These are phyloP conservation scores for Rhagium mordax DNA, from an alignment of 2,888 invertebrate species.

Conservation along the genomic window DNA sequence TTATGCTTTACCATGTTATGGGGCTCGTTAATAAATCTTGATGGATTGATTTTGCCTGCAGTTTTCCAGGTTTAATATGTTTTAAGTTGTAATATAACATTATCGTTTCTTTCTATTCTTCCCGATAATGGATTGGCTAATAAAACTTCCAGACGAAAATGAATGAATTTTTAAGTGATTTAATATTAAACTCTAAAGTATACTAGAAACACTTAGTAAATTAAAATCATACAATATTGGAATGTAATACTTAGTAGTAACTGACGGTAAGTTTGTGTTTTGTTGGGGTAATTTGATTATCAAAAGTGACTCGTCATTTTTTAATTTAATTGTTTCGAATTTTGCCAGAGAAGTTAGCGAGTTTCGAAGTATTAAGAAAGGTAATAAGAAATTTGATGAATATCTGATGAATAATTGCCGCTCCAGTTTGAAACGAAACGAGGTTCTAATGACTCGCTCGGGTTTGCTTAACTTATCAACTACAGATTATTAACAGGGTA, in stretches of 20 bases:
- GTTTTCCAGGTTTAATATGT: neutral
- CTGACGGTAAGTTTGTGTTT: neutral
- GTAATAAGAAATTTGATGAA: neutral
- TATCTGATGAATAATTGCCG: too few species aligned
- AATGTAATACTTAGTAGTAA: neutral
- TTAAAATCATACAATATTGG: too few species aligned
- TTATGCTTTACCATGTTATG: too few species aligned
- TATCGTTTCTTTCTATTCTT: neutral
- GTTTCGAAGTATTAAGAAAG: neutral
- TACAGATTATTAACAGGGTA: too few species aligned
- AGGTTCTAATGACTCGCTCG: too few species aligned
- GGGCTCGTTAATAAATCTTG: too few species aligned
- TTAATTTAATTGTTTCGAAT: neutral
- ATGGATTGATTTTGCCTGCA: neutral
- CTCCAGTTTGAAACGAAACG: too few species aligned
- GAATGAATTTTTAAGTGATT: neutral
- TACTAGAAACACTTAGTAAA: neutral
- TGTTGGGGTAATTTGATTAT: neutral
- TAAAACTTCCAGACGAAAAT: neutral
- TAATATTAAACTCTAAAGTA: neutral
- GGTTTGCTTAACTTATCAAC: too few species aligned
- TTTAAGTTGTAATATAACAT: neutral
- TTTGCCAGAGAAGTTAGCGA: neutral
- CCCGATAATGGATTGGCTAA: neutral
- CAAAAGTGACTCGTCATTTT: neutral